A percentile compares a stretch with the other conserved stretches of the same genome.
Conservation (phyloP, 2,113 vertebrate species). For the Hylia prasina region DNA sequence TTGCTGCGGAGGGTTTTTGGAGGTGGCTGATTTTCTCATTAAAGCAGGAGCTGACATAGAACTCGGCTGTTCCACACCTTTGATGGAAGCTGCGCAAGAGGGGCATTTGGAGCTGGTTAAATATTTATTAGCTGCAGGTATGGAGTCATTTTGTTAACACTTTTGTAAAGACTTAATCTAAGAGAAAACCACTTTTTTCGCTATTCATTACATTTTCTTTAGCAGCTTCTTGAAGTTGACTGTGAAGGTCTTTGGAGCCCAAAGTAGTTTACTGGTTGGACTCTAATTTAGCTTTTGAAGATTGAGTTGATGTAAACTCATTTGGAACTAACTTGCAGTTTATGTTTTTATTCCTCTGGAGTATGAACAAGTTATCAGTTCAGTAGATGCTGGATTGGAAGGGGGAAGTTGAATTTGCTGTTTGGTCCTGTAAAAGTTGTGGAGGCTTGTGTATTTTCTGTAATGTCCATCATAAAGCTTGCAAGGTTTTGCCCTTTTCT, state of each 20-base stretch:
- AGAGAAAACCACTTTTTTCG: rapidly evolving
- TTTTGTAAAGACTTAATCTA: not conserved
- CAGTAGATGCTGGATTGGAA: not conserved
- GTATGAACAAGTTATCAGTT: not conserved
- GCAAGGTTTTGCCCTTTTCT: not conserved
- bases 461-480: not conserved
- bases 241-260: not conserved
- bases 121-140: slow-evolving; percentile 95
- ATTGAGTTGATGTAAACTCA: rapidly evolving
- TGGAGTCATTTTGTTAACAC: not conserved
- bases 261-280: not conserved
- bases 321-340: not conserved
- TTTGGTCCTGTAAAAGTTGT: not conserved
- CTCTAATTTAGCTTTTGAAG: not conserved
- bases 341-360: not conserved
- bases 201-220: rapidly evolving
- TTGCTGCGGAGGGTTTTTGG: slow-evolving; percentile 96
- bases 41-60: slow-evolving; percentile 98
- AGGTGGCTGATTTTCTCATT: slow-evolving; percentile 97
- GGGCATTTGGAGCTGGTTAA: slow-evolving; percentile 98
- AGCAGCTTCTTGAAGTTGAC: not conserved
- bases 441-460: rapidly evolving
- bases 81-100: slow-evolving; percentile 99
- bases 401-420: not conserved
- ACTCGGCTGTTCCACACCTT: slow-evolving; percentile 94